Evolutionary conservation across 2,888 invertebrate species (phyloP).

Genomic region (Cryptocheilus praepositus): DNA sequence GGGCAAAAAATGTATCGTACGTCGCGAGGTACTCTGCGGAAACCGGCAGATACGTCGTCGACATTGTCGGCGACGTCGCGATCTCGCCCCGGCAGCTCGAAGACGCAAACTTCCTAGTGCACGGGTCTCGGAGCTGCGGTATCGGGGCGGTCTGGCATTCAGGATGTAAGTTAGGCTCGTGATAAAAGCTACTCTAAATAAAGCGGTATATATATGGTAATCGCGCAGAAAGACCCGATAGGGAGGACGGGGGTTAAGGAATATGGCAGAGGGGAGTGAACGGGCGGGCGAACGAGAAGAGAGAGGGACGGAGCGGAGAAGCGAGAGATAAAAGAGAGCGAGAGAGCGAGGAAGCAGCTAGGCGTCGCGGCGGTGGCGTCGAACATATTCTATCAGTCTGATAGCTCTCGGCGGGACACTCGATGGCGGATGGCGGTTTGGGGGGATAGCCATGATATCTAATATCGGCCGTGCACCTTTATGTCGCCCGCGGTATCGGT

Average conservation of each 20-base stretch:
- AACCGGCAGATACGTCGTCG: no score
- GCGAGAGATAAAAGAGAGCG: not conserved
- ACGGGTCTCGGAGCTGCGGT: no score
- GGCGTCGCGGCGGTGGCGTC: slow-evolving; percentile 36
- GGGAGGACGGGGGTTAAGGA: slow-evolving; percentile 2
- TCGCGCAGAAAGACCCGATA: slow-evolving; percentile 36
- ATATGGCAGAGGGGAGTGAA: slow-evolving; percentile 20
- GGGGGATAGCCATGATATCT: slow-evolving; percentile 59
- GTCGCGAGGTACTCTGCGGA: no score
- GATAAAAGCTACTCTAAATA: slow-evolving; percentile 68
- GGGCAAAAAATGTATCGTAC: no score
- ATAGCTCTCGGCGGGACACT: slow-evolving; percentile 67
- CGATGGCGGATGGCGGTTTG: slow-evolving; percentile 35
- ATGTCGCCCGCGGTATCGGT: slow-evolving; percentile 51
- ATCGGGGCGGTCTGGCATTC: slow-evolving; percentile 27
- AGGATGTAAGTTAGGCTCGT: slow-evolving; percentile 48
- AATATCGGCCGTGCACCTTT: slow-evolving; percentile 58
- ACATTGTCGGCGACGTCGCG: not conserved
- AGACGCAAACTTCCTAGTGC: no score
- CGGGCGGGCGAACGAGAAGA: slow-evolving; percentile 13
- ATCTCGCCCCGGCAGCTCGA: no score
- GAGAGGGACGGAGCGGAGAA: no score
- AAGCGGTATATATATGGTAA: slow-evolving; percentile 64
- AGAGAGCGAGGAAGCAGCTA: not conserved
- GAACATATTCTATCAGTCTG: slow-evolving; percentile 67